Percentiles rank a stretch among this genome's conserved stretches.
Conservation (phyloP, 2,797 vertebrate species). For the Spinibarbus caldwelli region DNA sequence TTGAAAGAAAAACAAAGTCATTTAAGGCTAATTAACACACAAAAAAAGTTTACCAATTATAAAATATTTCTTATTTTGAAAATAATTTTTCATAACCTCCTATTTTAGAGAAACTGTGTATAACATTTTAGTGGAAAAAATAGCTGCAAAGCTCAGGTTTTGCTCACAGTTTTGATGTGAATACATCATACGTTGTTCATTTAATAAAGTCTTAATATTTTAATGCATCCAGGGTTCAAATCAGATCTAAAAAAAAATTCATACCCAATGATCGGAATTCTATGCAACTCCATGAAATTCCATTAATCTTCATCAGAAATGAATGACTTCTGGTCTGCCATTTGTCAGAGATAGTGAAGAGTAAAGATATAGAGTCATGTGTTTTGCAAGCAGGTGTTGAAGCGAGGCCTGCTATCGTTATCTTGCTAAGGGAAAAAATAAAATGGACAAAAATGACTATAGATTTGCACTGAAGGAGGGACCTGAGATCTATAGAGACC, state of each 20-base stretch:
- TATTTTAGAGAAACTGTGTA: background rate
- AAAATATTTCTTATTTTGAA: no score
- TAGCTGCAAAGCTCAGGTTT: no score
- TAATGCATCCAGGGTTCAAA: background rate
- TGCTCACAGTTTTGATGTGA: background rate
- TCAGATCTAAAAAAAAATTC: accelerated
- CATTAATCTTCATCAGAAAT: background rate
- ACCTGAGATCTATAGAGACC: no score
- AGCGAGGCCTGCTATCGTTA: background rate
- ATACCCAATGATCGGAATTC: background rate
- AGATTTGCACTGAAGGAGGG: background rate
- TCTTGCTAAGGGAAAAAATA: background rate
- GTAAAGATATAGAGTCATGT: background rate
- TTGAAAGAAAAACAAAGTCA: no score
- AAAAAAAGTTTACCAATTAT: no score
- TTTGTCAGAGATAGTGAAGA: background rate
- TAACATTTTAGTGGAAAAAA: no score
- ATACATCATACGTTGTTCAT: background rate
- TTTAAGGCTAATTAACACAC: no score
- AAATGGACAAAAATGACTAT: background rate
- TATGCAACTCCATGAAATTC: background rate
- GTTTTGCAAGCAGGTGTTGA: background rate
- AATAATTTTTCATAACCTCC: no score
- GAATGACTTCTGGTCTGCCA: background rate
- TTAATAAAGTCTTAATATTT: background rate